phyloP scores from a whole-genome alignment of 1,140 invertebrate genomes.

The Drosophila equinoxialis region DNA sequence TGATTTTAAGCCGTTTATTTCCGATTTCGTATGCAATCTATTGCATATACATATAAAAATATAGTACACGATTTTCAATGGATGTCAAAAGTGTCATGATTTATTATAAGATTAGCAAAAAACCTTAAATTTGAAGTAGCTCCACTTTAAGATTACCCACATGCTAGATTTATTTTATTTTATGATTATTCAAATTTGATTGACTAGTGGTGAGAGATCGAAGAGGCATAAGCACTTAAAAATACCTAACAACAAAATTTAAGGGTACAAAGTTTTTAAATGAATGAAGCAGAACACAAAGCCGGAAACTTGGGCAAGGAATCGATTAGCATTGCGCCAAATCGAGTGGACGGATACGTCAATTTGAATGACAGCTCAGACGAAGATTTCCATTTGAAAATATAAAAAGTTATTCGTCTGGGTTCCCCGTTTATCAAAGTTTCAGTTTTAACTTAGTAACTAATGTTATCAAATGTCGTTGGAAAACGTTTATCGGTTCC shows the following conservation, averaged over 20 bases:
- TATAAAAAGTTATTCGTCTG: too few relatives aligned
- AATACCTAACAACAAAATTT: neutral
- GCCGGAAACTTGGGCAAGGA: neutral
- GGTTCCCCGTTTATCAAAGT: too few relatives aligned
- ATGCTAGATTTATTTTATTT: constrained; percentile 3
- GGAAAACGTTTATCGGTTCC: neutral
- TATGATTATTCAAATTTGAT: constrained; percentile 13
- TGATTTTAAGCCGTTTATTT: neutral
- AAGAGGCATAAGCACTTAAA: neutral
- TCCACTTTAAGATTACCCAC: neutral
- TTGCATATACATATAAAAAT: neutral
- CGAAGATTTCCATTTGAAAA: neutral
- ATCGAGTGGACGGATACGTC: constrained; percentile 1
- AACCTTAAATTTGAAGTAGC: neutral
- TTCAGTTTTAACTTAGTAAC: too few relatives aligned
- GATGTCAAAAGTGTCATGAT: constrained; percentile 2
- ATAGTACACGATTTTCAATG: neutral
- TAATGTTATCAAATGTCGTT: too few relatives aligned
- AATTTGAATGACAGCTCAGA: constrained; percentile 6
- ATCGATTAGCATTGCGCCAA: neutral
- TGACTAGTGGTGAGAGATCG: neutral
- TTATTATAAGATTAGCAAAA: constrained; percentile 1
- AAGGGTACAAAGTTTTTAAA: neutral
- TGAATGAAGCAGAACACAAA: neutral
- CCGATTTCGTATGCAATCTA: neutral